Evolutionary conservation across 2,888 invertebrate genomes (phyloP).

Genomic region (Apamea anceps): DNA sequence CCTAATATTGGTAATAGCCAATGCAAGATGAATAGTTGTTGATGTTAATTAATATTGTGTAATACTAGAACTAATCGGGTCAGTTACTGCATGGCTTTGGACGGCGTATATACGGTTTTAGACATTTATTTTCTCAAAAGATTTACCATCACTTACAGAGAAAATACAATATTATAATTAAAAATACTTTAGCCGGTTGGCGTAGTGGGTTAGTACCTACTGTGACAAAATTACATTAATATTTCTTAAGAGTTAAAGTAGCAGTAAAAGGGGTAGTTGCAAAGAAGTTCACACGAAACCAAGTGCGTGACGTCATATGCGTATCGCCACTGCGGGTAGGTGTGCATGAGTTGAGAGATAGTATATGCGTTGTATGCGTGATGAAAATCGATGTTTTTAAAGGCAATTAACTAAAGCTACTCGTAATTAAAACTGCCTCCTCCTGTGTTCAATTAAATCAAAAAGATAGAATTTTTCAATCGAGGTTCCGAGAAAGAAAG

Average conservation of each 20-base stretch:
- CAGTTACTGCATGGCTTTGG: not conserved
- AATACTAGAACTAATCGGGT: slow-evolving; percentile 14
- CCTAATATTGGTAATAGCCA: slow-evolving; percentile 44
- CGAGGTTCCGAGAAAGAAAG: not conserved
- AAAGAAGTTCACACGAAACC: no score
- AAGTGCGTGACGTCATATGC: no score
- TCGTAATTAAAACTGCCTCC: not conserved
- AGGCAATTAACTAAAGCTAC: not conserved
- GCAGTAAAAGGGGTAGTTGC: no score
- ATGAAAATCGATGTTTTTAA: not conserved
- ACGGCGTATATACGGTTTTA: not conserved
- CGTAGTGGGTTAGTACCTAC: no score
- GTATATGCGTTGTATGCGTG: not conserved
- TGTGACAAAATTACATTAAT: no score
- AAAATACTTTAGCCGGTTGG: no score
- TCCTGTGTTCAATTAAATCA: not conserved
- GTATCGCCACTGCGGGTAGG: no score
- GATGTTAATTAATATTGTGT: slow-evolving; percentile 47
- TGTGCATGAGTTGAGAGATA: no score
- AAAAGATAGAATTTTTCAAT: not conserved
- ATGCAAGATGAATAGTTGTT: slow-evolving; percentile 45
- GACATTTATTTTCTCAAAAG: no score
- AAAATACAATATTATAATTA: no score
- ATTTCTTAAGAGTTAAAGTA: no score
- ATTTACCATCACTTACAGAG: no score